These are phyloP conservation scores for Oreochromis aureus DNA, from an alignment of 2,113 vertebrate species.

Conservation along the genomic window DNA sequence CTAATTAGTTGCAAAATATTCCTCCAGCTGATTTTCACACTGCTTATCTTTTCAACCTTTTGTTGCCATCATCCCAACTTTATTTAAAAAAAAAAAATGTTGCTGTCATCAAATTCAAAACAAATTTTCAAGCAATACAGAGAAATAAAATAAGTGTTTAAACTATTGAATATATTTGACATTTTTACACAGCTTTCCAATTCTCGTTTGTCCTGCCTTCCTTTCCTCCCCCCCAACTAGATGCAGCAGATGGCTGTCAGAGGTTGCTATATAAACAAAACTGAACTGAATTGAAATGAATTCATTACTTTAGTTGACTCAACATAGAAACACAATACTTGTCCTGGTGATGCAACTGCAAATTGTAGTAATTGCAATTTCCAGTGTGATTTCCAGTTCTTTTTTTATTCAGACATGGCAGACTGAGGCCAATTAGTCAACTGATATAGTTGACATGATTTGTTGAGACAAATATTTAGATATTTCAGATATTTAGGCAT, in stretches of 20 bases:
- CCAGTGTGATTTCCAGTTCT: not conserved
- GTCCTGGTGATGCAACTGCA: not conserved
- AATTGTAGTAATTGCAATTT: not conserved
- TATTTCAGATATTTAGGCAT: not conserved
- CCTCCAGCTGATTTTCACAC: not conserved
- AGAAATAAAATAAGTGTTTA: not conserved
- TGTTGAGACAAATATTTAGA: not conserved
- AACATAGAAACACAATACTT: not conserved
- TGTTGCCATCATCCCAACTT: not conserved
- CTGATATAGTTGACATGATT: not conserved
- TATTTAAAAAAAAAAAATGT: fast-evolving
- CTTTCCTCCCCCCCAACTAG: not conserved
- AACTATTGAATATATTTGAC: not conserved
- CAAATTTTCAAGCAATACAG: not conserved
- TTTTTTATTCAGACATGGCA: not conserved
- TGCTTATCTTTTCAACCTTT: not conserved
- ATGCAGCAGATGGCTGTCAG: not conserved
- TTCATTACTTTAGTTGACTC: not conserved
- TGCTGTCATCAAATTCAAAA: not conserved
- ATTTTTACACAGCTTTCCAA: not conserved
- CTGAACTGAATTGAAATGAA: not conserved
- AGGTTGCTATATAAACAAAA: not conserved
- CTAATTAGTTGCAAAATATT: not conserved
- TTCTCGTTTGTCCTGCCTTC: not conserved
- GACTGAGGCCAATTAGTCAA: not conserved